Conservation (phyloP, 2,888 invertebrate species). For the Drosophila borealis region DNA sequence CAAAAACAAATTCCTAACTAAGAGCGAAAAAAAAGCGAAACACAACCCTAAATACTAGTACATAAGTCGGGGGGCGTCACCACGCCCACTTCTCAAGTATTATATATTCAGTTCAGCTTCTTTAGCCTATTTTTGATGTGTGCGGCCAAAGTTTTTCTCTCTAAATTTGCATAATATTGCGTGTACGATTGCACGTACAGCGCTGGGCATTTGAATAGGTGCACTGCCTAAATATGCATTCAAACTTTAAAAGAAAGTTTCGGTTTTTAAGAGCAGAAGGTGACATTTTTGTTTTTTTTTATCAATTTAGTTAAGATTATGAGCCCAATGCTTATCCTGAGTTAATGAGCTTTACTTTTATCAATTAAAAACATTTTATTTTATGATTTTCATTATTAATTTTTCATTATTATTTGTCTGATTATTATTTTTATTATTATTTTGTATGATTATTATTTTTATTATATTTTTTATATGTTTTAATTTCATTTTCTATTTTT, state of each 20-base stretch:
- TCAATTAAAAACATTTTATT: not conserved
- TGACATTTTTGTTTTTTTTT: too few relatives aligned
- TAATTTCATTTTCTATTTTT: not conserved
- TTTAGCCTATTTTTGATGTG: constrained; percentile 1
- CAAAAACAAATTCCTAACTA: constrained; percentile 68
- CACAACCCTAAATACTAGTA: constrained; percentile 34
- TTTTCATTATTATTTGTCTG: constrained; percentile 1
- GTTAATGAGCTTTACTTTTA: constrained; percentile 9
- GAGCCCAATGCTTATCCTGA: not conserved
- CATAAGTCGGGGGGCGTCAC: constrained; percentile 38
- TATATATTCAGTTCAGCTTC: constrained; percentile 53
- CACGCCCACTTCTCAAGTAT: constrained; percentile 75
- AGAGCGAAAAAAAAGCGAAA: constrained; percentile 44
- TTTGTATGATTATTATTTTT: not conserved
- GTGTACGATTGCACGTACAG: constrained; percentile 2
- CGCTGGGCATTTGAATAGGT: constrained; percentile 19
- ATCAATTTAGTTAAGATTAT: not conserved
- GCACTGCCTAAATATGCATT: not conserved
- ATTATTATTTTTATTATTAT: not conserved
- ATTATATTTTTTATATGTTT: not conserved
- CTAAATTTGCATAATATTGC: not conserved
- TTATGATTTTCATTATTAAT: not conserved
- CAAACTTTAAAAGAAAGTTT: not conserved
- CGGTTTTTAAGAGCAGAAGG: too few relatives aligned
- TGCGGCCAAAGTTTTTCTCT: constrained; percentile 32